phyloP scores from a whole-genome alignment of 2,888 invertebrate species.

The Heliconius sara region DNA sequence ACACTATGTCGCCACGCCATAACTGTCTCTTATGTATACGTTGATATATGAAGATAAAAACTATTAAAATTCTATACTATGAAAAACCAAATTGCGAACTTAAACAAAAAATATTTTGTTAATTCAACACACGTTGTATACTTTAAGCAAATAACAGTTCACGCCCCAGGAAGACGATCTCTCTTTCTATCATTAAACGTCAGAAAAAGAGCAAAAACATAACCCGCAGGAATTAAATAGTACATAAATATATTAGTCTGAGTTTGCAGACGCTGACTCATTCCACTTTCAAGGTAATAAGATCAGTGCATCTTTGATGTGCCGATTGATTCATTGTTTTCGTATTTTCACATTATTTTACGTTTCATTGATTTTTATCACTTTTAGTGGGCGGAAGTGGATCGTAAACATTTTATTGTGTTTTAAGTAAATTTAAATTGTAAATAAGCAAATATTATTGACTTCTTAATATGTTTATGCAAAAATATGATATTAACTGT shows the following conservation, averaged over 20 bases:
- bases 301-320: constrained; percentile 35
- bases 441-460: neutral
- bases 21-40: neutral
- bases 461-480: neutral
- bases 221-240: constrained; percentile 50
- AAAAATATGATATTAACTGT: neutral
- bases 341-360: constrained; percentile 11
- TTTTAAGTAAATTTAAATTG: neutral
- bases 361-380: constrained; percentile 9
- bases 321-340: constrained; percentile 31
- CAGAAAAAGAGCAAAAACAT: constrained; percentile 44
- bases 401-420: constrained; percentile 9
- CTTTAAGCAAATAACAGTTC: constrained; percentile 16
- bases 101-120: neutral
- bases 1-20: neutral
- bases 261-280: constrained; percentile 71
- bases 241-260: constrained; percentile 56
- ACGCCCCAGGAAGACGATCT: constrained; percentile 32
- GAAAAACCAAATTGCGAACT: neutral
- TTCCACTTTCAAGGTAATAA: constrained; percentile 51
- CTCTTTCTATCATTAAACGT: constrained; percentile 12
- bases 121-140: constrained; percentile 5
- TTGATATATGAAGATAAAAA: neutral
- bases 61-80: neutral
- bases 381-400: constrained; percentile 5